A percentile compares a stretch with the other conserved stretches of the same genome.
These are phyloP conservation scores for Petroica traversi DNA, from an alignment of 2,113 vertebrate species.

Conservation along the genomic window DNA sequence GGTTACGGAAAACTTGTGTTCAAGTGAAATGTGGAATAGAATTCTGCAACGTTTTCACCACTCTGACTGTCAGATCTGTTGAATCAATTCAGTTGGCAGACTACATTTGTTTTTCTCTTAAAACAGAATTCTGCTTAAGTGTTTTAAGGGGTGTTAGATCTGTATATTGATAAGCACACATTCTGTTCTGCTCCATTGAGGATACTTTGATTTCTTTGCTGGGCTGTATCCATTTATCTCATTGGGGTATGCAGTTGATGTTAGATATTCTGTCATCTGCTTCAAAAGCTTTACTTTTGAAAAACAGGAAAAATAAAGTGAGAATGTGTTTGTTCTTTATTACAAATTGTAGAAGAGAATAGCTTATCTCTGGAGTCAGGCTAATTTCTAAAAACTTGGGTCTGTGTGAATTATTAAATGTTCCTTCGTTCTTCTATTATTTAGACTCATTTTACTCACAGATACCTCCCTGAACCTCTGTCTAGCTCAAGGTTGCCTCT, in stretches of 20 bases:
- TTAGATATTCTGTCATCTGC: not conserved
- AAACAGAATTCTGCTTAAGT: not conserved
- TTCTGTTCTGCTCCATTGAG: not conserved
- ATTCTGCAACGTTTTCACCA: not conserved
- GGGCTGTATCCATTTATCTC: not conserved
- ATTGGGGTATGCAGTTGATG: not conserved
- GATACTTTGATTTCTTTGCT: not conserved
- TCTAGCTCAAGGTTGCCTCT: not conserved
- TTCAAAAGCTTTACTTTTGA: not conserved
- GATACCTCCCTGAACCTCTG: fast-evolving
- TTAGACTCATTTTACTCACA: not conserved
- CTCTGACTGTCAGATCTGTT: not conserved
- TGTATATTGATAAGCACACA: not conserved
- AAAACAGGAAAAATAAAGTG: not conserved
- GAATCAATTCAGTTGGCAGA: not conserved
- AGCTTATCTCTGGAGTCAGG: not conserved
- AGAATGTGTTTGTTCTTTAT: not conserved
- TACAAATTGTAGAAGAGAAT: not conserved
- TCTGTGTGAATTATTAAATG: not conserved
- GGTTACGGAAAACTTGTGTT: not conserved
- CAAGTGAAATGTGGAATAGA: not conserved
- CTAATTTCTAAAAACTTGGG: not conserved
- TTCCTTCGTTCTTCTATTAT: not conserved
- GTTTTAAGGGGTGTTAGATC: not conserved
- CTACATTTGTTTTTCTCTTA: not conserved